A percentile compares a stretch with the other conserved stretches of the same genome.
Evolutionary conservation across 2,797 vertebrate genomes (phyloP).

Genomic region (Syndactyla subalaris): DNA sequence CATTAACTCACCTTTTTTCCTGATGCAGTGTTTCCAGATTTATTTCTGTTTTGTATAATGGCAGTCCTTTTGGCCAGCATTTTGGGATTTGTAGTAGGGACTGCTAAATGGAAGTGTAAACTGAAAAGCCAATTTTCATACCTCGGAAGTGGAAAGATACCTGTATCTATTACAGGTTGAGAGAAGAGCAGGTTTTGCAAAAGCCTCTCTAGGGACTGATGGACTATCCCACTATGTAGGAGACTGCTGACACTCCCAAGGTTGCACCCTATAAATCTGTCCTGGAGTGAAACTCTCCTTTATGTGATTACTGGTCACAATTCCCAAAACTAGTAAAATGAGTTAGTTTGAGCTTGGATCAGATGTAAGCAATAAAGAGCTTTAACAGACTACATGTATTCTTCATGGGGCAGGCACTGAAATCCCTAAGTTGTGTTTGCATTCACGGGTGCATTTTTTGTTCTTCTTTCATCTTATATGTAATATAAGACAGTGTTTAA

Average conservation of each 20-base stretch:
- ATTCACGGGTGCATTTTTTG: not conserved
- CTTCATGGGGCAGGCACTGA: not conserved
- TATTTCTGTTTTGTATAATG: not conserved
- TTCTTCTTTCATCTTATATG: not conserved
- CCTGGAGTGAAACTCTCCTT: not conserved
- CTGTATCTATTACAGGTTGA: not conserved
- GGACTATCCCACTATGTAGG: fast-evolving
- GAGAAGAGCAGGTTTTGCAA: not conserved
- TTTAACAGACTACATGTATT: not conserved
- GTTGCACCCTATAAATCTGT: not conserved
- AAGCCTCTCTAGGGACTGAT: not conserved
- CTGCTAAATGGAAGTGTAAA: not conserved
- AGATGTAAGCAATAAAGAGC: not conserved
- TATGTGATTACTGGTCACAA: not conserved
- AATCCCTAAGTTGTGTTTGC: not conserved
- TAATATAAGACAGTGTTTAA: not conserved
- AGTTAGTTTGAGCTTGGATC: not conserved
- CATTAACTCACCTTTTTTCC: not conserved
- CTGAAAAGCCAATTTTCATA: not conserved
- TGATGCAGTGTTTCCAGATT: not conserved
- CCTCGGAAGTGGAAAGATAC: not conserved
- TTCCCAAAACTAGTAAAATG: not conserved
- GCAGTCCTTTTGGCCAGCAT: not conserved
- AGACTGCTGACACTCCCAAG: not conserved
- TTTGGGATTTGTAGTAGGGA: not conserved